phyloP scores from a whole-genome alignment of 2,113 vertebrate species.

The Oryzias melastigma region DNA sequence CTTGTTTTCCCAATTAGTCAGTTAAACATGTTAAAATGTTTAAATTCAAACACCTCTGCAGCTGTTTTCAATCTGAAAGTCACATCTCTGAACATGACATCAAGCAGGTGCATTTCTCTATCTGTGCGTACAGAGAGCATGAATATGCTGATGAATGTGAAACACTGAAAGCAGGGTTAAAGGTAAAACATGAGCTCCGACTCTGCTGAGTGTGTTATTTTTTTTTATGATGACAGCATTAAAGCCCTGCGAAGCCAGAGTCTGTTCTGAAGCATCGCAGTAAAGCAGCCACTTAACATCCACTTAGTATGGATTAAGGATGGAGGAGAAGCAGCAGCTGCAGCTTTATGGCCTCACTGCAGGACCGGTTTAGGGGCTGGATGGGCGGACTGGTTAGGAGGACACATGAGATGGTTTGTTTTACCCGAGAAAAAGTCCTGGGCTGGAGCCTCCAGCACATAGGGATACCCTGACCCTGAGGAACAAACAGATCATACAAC shows the following conservation, averaged over 20 bases:
- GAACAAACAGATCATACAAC: slow-evolving; percentile 69
- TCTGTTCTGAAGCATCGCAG: slow-evolving; percentile 5
- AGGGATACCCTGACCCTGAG: slow-evolving; percentile 78
- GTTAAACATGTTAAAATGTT: too few species aligned
- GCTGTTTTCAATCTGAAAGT: too few species aligned
- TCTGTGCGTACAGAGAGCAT: too few species aligned
- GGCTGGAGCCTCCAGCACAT: slow-evolving; percentile 70
- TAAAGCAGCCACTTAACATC: slow-evolving; percentile 24
- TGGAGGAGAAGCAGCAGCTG: slow-evolving; percentile 7
- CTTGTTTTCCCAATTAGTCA: too few species aligned
- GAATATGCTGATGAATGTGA: too few species aligned
- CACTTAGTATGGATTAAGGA: slow-evolving; percentile 52
- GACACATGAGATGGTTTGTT: slow-evolving; percentile 21
- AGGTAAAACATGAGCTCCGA: background rate
- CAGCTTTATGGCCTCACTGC: slow-evolving; percentile 4
- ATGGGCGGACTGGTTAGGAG: slow-evolving; percentile 22
- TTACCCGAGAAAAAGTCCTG: slow-evolving; percentile 78
- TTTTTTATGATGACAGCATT: slow-evolving; percentile 43
- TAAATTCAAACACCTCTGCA: too few species aligned
- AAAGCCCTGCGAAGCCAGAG: slow-evolving; percentile 23
- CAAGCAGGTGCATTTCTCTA: too few species aligned
- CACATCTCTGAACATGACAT: too few species aligned
- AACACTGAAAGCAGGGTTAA: too few species aligned
- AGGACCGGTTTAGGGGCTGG: background rate
- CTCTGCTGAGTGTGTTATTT: slow-evolving; percentile 17